These are phyloP conservation scores for Caenorhabditis elegans DNA, from an alignment of 1,140 invertebrate genomes.

Conservation along the genomic window DNA sequence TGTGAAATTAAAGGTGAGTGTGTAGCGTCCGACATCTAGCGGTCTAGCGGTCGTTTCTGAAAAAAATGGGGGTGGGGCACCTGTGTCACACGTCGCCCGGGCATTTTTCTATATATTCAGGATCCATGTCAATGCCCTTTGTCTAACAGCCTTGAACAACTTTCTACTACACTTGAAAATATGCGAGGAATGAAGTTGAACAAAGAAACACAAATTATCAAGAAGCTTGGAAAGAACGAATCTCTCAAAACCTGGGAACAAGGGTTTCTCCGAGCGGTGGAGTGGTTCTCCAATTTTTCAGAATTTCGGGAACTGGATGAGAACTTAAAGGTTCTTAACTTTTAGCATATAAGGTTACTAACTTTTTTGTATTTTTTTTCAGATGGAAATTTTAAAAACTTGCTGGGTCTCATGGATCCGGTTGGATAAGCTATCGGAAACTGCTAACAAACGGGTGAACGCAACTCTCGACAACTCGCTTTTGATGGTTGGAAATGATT, in stretches of 20 bases:
- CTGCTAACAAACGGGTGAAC: neutral
- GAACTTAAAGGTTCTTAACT: too few species aligned
- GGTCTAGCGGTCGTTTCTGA: too few species aligned
- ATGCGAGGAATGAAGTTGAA: too few species aligned
- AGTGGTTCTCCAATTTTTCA: neutral
- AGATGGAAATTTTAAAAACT: neutral
- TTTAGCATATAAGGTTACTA: too few species aligned
- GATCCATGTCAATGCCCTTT: too few species aligned
- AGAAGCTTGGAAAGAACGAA: neutral
- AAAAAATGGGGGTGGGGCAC: too few species aligned
- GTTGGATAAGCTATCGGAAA: neutral
- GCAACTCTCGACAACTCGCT: neutral
- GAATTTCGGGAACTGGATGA: neutral
- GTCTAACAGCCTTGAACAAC: neutral
- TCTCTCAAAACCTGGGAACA: neutral
- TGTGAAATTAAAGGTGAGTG: too few species aligned
- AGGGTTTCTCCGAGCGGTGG: neutral
- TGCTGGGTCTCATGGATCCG: neutral
- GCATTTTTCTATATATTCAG: too few species aligned
- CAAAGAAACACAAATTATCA: neutral
- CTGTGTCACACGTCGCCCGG: too few species aligned
- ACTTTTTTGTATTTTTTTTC: too few species aligned
- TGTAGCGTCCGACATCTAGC: too few species aligned
- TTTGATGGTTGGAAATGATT: neutral
- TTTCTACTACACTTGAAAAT: neutral